Percentiles rank a stretch among this genome's conserved stretches.
Evolutionary conservation across 2,888 invertebrate species (phyloP).

Genomic region (Thymelicus lineola): DNA sequence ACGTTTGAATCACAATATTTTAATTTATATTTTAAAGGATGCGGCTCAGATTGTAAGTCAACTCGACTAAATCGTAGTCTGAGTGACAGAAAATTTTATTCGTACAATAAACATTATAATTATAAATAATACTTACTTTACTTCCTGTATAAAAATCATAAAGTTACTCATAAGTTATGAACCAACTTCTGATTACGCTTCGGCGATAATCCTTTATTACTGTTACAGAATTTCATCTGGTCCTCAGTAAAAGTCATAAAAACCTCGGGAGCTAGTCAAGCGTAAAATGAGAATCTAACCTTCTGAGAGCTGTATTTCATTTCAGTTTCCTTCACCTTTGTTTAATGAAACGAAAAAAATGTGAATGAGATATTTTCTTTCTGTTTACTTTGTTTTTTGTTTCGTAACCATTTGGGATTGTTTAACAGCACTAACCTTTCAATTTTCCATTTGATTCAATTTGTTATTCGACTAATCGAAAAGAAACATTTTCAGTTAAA

Average conservation of each 20-base stretch:
- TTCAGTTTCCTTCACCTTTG: slow-evolving; percentile 10
- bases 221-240: slow-evolving; percentile 2
- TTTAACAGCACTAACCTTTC: background rate
- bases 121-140: too few relatives aligned
- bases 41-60: too few relatives aligned
- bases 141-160: too few relatives aligned
- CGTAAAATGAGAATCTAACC: slow-evolving; percentile 22
- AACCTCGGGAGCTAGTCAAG: slow-evolving; percentile 13
- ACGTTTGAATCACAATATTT: too few relatives aligned
- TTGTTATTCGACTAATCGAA: background rate
- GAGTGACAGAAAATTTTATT: too few relatives aligned
- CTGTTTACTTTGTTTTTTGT: background rate
- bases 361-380: slow-evolving; percentile 10
- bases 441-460: background rate
- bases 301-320: slow-evolving; percentile 11
- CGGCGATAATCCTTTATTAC: background rate
- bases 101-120: too few relatives aligned
- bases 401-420: slow-evolving; percentile 9
- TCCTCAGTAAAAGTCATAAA: slow-evolving; percentile 11
- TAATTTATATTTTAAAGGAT: too few relatives aligned
- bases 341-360: slow-evolving; percentile 25
- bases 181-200: background rate
- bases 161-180: too few relatives aligned
- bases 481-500: background rate
- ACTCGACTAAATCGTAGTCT: too few relatives aligned